Evolutionary conservation across 2,113 vertebrate genomes (phyloP).

Genomic region (Donacobius atricapilla): DNA sequence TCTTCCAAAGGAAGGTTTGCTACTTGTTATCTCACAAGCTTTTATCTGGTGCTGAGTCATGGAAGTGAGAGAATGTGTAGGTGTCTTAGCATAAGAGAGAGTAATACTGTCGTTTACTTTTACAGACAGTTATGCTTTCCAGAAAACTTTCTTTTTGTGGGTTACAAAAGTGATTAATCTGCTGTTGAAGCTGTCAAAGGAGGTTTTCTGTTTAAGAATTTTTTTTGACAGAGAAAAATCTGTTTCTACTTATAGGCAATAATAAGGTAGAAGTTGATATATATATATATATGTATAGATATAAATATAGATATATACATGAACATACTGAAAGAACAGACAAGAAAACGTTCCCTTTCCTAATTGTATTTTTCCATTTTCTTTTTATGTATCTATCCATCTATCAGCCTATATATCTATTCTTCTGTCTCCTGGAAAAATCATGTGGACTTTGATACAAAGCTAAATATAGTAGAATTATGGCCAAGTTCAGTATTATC

Average conservation of each 20-base stretch:
- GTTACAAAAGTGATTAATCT: constrained; percentile 75
- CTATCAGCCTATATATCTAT: not conserved
- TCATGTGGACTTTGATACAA: not conserved
- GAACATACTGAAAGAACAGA: constrained; percentile 3
- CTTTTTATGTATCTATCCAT: constrained; percentile 34
- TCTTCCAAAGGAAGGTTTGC: constrained; percentile 54
- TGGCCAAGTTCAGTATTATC: not conserved
- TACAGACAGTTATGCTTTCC: constrained; percentile 78
- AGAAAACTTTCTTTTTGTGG: constrained; percentile 75
- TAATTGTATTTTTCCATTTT: constrained; percentile 28
- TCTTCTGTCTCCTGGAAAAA: not conserved
- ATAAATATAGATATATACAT: too few species aligned
- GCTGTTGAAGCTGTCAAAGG: constrained; percentile 69
- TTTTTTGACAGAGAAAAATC: constrained; percentile 44
- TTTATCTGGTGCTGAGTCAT: constrained; percentile 78
- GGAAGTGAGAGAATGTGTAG: constrained; percentile 77
- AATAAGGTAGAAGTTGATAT: constrained; percentile 36
- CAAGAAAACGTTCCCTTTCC: constrained; percentile 31
- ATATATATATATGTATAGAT: not conserved
- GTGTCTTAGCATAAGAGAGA: constrained; percentile 71
- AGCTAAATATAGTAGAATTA: constrained; percentile 20
- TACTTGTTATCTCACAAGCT: constrained; percentile 62
- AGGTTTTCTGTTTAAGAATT: constrained; percentile 67
- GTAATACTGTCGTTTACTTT: constrained; percentile 75
- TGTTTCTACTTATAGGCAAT: constrained; percentile 65